Evolutionary conservation across 2,113 vertebrate genomes (phyloP), one percentile per base, ranked within the genome.

Genomic region (Bufo gargarizans): DNA sequence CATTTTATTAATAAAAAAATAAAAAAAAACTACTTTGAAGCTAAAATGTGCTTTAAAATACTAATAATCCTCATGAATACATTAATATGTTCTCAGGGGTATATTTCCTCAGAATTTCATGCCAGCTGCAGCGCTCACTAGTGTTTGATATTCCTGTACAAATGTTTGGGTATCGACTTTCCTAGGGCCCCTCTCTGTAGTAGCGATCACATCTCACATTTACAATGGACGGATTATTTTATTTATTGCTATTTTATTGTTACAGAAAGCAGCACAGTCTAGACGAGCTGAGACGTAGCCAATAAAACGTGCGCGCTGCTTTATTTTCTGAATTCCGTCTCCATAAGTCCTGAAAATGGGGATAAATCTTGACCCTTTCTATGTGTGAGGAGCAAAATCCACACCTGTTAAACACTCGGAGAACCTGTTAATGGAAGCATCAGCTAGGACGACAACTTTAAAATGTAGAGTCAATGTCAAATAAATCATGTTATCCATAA

Each of bases 191-290:
- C 69, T 76, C 72, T 77, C 55, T 53, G 47, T 84, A 67, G 81
- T 63, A 67, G 82, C 81, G 71, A 84, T 89, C 87, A 84, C 9
- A 89, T 84, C 59, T 67, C 82, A 53, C 19, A 45, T 69, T 84
- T 84, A 78, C 59, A 89, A 84, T 65, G 49, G 71, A 63, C 20
- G 81, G 82, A 89, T 89, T 89, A 77, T 84, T 89, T 77, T 89
- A 89, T 89, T 89, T 89, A 69, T 89, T 84, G 81, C 81, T 53
- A 19, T 83, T 88, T 88, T 89, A 89, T 89, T 89, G 72, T 89
- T 84, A 69, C 53, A 77, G 87, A 89, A 84, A 84, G 87, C 82
- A 78, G 49, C 47, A 12, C 74, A 84, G 87, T 84, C 82, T 89
- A 89, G 87, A 89, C 87, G 50, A 55, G 47, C 87, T 69, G 82